Evolutionary conservation across 2,113 vertebrate genomes (phyloP).

Genomic region (Bagarius yarrelli): DNA sequence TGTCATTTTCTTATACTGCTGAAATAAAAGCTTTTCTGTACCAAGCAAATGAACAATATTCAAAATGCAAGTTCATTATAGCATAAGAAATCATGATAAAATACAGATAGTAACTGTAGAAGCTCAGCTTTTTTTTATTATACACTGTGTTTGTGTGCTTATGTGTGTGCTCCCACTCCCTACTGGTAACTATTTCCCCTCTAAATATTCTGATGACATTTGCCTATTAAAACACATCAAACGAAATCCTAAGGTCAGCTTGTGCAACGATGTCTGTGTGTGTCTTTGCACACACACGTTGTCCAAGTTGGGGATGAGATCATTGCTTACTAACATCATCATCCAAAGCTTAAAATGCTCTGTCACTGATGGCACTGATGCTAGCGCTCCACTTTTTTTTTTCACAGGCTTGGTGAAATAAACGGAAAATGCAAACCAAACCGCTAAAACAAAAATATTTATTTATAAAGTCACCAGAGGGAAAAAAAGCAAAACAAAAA

Average conservation of each 20-base stretch:
- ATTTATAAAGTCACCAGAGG: conserved; percentile 29
- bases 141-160: not conserved
- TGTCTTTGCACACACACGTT: not conserved
- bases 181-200: conserved; percentile 22
- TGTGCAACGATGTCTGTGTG: conserved; percentile 17
- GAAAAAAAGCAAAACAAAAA: not conserved
- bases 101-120: not conserved
- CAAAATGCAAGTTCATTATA: not conserved
- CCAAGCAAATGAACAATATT: not conserved
- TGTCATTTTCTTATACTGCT: not conserved
- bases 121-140: not conserved
- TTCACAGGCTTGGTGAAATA: conserved; percentile 22
- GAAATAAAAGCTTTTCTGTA: not conserved
- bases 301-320: conserved; percentile 32
- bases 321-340: conserved; percentile 27
- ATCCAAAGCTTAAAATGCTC: conserved; percentile 16
- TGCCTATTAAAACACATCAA: conserved; percentile 52
- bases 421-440: conserved; percentile 28
- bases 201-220: conserved; percentile 36
- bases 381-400: conserved; percentile 15
- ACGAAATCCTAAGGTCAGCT: conserved; percentile 53
- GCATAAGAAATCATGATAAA: not conserved
- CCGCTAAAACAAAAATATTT: conserved; percentile 32
- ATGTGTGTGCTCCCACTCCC: not conserved
- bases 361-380: conserved; percentile 34